These are phyloP conservation scores for Acrocephalus scirpaceus DNA, from an alignment of 2,797 vertebrate species.

Conservation along the genomic window DNA sequence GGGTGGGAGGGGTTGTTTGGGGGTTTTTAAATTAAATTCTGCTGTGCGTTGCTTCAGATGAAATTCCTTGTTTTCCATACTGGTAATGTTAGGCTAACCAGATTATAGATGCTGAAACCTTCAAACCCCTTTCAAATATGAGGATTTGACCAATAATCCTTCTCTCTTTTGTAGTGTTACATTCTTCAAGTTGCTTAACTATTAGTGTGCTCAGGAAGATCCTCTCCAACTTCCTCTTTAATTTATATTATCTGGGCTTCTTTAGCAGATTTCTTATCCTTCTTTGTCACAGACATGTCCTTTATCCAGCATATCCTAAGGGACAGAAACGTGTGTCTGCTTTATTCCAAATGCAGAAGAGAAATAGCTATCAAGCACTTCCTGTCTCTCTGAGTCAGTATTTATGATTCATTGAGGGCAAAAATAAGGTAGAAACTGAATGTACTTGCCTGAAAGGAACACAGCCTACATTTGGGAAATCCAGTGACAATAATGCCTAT, in stretches of 20 bases:
- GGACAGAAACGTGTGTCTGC: background rate
- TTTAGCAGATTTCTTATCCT: background rate
- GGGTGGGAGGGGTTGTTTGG: background rate
- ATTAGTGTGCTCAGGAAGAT: background rate
- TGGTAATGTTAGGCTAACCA: background rate
- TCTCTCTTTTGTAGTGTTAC: background rate
- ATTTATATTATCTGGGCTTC: background rate
- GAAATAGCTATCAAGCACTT: background rate
- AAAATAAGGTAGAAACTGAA: conserved; percentile 6
- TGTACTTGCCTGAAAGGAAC: conserved; percentile 28
- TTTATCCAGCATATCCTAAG: background rate
- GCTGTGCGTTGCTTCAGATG: background rate
- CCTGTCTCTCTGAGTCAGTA: background rate
- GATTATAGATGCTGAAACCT: background rate
- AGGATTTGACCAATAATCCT: background rate
- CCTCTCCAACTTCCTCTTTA: background rate
- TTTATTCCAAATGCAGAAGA: conserved; percentile 12
- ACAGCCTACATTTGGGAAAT: conserved; percentile 13
- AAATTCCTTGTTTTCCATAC: background rate
- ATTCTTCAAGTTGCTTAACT: background rate
- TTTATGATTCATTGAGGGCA: conserved; percentile 26
- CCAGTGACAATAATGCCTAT: conserved; percentile 19
- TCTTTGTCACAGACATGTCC: background rate
- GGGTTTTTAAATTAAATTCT: background rate
- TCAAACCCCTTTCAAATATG: background rate